These are phyloP conservation scores for Diadromus collaris DNA, from an alignment of 2,888 invertebrate species.

Conservation along the genomic window DNA sequence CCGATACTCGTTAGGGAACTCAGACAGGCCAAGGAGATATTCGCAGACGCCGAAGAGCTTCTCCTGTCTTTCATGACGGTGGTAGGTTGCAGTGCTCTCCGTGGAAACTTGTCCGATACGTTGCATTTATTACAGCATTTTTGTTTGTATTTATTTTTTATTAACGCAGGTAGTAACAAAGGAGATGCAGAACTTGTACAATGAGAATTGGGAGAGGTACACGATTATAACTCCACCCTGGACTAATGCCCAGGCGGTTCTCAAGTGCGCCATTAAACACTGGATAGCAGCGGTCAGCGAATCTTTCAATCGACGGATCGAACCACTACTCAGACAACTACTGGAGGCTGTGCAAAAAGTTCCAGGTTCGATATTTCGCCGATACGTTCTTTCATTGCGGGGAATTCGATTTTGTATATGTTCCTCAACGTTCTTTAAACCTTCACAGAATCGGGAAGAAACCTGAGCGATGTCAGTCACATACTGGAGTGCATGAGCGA, in stretches of 20 bases:
- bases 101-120: neutral
- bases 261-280: constrained; percentile 77
- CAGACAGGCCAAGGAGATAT: constrained; percentile 68
- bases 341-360: constrained; percentile 61
- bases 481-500: constrained; percentile 71
- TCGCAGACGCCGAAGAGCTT: constrained; percentile 68
- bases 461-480: constrained; percentile 67
- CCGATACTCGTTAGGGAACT: constrained; percentile 65
- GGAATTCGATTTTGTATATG: neutral
- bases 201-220: constrained; percentile 73
- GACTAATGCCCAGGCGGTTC: constrained; percentile 66
- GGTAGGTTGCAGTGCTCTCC: constrained; percentile 58
- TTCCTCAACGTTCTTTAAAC: constrained; percentile 4
- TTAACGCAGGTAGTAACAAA: constrained; percentile 70
- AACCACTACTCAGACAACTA: constrained; percentile 68
- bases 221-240: constrained; percentile 77
- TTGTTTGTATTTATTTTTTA: constrained; percentile 29
- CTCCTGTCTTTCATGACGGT: constrained; percentile 70
- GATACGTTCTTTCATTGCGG: neutral
- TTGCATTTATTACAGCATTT: neutral
- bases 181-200: constrained; percentile 75
- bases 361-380: constrained; percentile 63
- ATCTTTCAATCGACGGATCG: constrained; percentile 70
- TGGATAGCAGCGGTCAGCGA: constrained; percentile 78
- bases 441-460: constrained; percentile 66